phyloP scores from a whole-genome alignment of 2,888 invertebrate species.

The Lobophora halterata region DNA sequence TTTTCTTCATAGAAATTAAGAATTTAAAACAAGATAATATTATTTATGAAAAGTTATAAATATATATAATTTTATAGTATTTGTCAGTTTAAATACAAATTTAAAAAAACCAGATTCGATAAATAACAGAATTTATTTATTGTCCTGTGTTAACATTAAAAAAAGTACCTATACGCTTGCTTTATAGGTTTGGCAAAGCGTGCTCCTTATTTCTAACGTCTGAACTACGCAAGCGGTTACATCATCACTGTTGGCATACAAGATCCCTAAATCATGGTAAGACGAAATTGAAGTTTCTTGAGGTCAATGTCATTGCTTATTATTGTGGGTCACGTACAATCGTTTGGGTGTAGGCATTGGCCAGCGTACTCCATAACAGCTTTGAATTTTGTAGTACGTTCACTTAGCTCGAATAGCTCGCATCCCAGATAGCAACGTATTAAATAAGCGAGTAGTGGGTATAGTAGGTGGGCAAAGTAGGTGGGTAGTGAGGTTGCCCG shows the following conservation, averaged over 20 bases:
- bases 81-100: too few relatives aligned
- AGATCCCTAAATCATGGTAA: constrained; percentile 30
- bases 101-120: too few relatives aligned
- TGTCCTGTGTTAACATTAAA: too few relatives aligned
- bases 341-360: too few relatives aligned
- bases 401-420: constrained; percentile 75
- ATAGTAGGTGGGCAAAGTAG: constrained; percentile 44
- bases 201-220: constrained; percentile 13
- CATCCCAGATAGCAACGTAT: constrained; percentile 74
- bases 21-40: too few relatives aligned
- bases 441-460: constrained; percentile 77
- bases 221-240: constrained; percentile 10
- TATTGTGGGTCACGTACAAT: too few relatives aligned
- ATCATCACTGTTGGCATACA: constrained; percentile 21
- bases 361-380: too few relatives aligned
- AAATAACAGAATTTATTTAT: too few relatives aligned
- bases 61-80: too few relatives aligned
- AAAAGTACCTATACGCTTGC: too few relatives aligned
- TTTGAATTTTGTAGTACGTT: constrained; percentile 48
- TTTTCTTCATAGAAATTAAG: too few relatives aligned
- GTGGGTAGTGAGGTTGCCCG: constrained; percentile 68
- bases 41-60: too few relatives aligned
- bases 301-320: constrained; percentile 64
- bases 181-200: constrained; percentile 10
- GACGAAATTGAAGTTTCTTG: constrained; percentile 46